Conservation (phyloP, 2,113 vertebrate species). For the Rutilus rutilus region DNA sequence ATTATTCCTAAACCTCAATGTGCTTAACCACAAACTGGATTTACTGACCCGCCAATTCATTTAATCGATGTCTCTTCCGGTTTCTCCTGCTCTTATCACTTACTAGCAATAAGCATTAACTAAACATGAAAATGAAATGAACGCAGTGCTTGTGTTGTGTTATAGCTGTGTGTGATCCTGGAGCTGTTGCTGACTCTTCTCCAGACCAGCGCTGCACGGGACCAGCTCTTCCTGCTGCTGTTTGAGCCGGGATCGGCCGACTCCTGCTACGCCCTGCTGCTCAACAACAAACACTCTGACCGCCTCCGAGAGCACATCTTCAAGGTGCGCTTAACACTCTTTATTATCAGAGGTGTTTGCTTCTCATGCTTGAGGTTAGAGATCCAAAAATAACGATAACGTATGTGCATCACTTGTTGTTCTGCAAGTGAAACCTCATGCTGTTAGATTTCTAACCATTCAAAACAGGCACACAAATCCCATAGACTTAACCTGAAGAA, state of each 20-base stretch:
- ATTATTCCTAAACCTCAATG: constrained; percentile 5
- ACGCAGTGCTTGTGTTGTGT: neutral
- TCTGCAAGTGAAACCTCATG: too few species aligned
- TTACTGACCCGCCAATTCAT: constrained; percentile 38
- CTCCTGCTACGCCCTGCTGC: constrained; percentile 89
- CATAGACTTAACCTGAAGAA: too few species aligned
- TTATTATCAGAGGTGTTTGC: too few species aligned
- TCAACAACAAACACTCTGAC: constrained; percentile 92
- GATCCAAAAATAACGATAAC: too few species aligned
- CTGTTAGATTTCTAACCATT: too few species aligned
- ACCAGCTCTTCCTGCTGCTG: constrained; percentile 93
- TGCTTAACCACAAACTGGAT: constrained; percentile 25
- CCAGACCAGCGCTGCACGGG: constrained; percentile 84
- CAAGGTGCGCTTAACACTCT: constrained; percentile 75
- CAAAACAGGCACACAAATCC: too few species aligned
- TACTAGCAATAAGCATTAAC: neutral
- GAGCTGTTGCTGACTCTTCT: constrained; percentile 87
- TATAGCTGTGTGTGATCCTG: constrained; percentile 85
- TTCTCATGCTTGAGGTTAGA: too few species aligned
- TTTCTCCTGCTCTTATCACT: constrained; percentile 3
- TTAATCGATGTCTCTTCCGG: neutral
- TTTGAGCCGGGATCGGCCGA: constrained; percentile 93
- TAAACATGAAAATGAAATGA: neutral
- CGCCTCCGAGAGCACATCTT: constrained; percentile 90
- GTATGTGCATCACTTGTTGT: too few species aligned